Evolutionary conservation across 2,888 invertebrate genomes (phyloP).

Genomic region (Calliphora vomitoria): DNA sequence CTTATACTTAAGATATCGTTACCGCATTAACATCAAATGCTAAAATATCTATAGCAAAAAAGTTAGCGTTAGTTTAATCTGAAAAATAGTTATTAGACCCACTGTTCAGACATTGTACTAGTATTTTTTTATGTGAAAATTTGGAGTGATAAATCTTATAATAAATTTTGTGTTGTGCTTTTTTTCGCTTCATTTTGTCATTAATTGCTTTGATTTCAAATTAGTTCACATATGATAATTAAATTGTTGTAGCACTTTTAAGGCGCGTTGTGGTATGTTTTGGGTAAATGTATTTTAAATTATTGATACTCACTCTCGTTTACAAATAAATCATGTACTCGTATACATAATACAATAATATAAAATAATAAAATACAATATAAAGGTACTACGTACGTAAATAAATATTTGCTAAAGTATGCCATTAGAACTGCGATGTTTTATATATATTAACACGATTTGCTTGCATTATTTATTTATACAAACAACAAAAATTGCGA

Average conservation of each 20-base stretch:
- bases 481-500: conserved; percentile 4
- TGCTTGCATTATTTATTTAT: conserved; percentile 15
- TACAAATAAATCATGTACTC: conserved; percentile 4
- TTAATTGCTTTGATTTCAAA: conserved; percentile 75
- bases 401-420: conserved; percentile 31
- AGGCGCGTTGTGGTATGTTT: conserved; percentile 14
- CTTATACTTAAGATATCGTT: no score
- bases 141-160: conserved; percentile 32
- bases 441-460: conserved; percentile 22
- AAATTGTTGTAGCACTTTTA: conserved; percentile 59
- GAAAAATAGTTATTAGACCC: not conserved
- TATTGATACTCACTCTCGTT: conserved; percentile 17
- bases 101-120: conserved; percentile 29
- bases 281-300: conserved; percentile 16
- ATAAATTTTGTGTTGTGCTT: conserved; percentile 18
- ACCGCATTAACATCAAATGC: no score
- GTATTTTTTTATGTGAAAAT: not conserved
- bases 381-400: not conserved
- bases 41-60: no score
- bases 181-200: conserved; percentile 62
- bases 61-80: no score
- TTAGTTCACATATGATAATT: conserved; percentile 75
- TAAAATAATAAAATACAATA: not conserved
- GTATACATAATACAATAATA: not conserved
- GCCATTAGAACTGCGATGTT: conserved; percentile 26